Percentiles rank a stretch among this genome's conserved stretches.
Evolutionary conservation across 2,888 invertebrate genomes (phyloP).

Genomic region (Agapetus fuscipes): DNA sequence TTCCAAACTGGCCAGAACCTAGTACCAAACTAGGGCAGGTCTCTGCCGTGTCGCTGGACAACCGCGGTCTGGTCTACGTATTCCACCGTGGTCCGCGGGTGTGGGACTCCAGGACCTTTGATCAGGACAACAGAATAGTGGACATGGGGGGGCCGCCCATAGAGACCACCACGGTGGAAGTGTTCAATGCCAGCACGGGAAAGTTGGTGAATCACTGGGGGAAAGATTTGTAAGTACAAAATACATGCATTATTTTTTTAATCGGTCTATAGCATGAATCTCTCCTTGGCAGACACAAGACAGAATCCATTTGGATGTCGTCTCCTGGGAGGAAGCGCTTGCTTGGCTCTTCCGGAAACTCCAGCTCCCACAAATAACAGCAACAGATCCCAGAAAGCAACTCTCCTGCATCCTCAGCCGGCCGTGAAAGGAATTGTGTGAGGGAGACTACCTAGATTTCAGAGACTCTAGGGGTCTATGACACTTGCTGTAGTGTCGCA

Average conservation of each 20-base stretch:
- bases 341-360: no score
- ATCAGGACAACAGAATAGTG: slow-evolving; percentile 43
- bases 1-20: slow-evolving; percentile 47
- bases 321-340: no score
- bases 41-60: slow-evolving; percentile 69
- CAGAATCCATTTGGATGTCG: no score
- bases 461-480: no score
- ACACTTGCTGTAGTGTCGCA: no score
- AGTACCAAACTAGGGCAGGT: slow-evolving; percentile 59
- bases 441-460: no score
- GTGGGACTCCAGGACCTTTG: slow-evolving; percentile 55
- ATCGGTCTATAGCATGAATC: no score
- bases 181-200: slow-evolving; percentile 52
- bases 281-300: no score
- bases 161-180: slow-evolving; percentile 50
- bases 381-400: no score
- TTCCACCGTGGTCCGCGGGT: slow-evolving; percentile 69
- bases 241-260: not conserved
- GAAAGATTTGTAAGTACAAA: slow-evolving; percentile 49
- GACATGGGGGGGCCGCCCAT: slow-evolving; percentile 51
- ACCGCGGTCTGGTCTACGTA: slow-evolving; percentile 60
- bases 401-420: no score
- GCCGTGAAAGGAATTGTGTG: no score
- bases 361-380: no score
- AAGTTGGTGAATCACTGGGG: slow-evolving; percentile 58